Conservation (phyloP, 2,888 invertebrate species). For the Agrilus cyanescens region DNA sequence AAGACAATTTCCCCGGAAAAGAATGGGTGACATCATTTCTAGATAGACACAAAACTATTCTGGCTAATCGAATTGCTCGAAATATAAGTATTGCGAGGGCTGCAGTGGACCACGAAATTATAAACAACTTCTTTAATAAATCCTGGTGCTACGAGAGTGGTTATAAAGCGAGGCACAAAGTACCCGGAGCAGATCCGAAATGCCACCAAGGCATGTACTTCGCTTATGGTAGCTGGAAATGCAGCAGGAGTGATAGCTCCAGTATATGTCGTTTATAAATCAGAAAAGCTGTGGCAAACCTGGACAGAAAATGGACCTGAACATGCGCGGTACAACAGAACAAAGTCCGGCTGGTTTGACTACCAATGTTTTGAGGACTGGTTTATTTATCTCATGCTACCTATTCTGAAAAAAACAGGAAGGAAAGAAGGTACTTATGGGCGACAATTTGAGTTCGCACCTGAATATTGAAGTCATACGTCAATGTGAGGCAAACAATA, state of each 20-base stretch:
- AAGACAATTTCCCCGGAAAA: too few species aligned
- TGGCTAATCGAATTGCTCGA: too few species aligned
- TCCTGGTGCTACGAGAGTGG: too few species aligned
- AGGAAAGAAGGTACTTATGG: constrained; percentile 13
- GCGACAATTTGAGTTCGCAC: constrained; percentile 15
- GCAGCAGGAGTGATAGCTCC: constrained; percentile 21
- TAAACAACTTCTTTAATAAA: too few species aligned
- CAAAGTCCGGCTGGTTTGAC: constrained; percentile 19
- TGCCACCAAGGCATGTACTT: too few species aligned
- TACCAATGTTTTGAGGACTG: constrained; percentile 17
- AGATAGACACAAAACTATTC: too few species aligned
- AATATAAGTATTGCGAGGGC: too few species aligned
- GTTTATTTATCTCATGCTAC: constrained; percentile 14
- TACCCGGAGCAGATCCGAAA: too few species aligned
- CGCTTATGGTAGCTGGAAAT: constrained; percentile 21
- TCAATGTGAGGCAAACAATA: constrained; percentile 21
- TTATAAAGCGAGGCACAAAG: too few species aligned
- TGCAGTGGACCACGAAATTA: too few species aligned
- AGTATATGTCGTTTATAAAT: constrained; percentile 23
- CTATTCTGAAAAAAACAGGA: constrained; percentile 15
- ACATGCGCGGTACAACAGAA: constrained; percentile 23
- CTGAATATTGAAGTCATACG: constrained; percentile 17
- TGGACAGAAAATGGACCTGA: constrained; percentile 23
- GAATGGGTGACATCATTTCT: too few species aligned
- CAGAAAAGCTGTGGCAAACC: constrained; percentile 22